Conservation (phyloP, 2,797 vertebrate species). For the Anisognathus igniventris region DNA sequence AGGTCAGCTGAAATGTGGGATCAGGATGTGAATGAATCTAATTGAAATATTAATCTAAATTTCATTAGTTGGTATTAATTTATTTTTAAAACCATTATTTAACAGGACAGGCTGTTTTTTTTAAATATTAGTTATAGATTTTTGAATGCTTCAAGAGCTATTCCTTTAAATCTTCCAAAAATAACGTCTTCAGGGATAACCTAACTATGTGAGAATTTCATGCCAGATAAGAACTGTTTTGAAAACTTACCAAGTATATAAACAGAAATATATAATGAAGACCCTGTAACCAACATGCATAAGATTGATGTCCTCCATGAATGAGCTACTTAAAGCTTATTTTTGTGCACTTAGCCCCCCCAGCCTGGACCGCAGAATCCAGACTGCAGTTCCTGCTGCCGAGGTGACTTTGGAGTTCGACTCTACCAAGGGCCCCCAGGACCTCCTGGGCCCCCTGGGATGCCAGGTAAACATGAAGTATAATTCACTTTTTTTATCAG, state of each 20-base stretch:
- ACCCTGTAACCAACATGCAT: not conserved
- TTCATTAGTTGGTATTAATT: not conserved
- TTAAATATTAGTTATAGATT: not conserved
- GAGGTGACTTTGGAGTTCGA: conserved; percentile 77
- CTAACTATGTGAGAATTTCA: not conserved
- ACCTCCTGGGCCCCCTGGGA: conserved; percentile 77
- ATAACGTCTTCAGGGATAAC: not conserved
- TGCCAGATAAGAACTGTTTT: not conserved
- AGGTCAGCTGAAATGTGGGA: not conserved
- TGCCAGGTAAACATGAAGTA: conserved; percentile 74
- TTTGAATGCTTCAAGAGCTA: not conserved
- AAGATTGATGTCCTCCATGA: not conserved
- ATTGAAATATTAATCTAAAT: not conserved
- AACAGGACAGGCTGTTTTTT: not conserved
- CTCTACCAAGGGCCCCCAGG: conserved; percentile 78
- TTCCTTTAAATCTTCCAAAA: not conserved
- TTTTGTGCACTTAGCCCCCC: conserved; percentile 65
- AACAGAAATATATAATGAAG: not conserved
- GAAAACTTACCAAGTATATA: not conserved
- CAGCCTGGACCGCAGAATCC: conserved; percentile 69
- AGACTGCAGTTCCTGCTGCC: conserved; percentile 79
- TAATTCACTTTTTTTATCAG: not conserved
- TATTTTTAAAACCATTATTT: not conserved
- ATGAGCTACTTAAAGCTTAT: conserved; percentile 4
- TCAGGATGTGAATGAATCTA: not conserved